These are phyloP conservation scores for Dusona sp. DNA, from an alignment of 2,888 invertebrate species.

Conservation along the genomic window DNA sequence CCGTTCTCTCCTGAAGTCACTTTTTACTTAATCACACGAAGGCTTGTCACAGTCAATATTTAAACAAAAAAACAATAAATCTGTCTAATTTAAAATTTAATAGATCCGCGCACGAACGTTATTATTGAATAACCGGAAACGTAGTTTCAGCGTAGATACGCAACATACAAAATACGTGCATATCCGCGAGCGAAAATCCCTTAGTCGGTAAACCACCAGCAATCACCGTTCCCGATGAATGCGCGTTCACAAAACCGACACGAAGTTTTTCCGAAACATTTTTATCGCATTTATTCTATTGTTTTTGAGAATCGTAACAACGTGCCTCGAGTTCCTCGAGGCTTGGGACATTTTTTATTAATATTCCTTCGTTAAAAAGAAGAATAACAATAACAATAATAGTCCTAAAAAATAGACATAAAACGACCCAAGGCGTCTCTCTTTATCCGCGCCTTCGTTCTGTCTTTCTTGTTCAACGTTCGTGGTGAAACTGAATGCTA, in stretches of 20 bases:
- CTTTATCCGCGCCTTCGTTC: not conserved
- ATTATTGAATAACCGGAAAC: not conserved
- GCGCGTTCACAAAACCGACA: slow-evolving; percentile 8
- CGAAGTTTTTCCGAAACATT: slow-evolving; percentile 7
- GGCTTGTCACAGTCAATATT: not conserved
- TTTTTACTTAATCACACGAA: not conserved
- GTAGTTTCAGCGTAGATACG: not conserved
- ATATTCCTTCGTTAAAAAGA: not conserved
- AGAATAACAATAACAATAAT: not conserved
- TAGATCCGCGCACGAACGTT: not conserved
- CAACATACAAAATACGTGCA: not conserved
- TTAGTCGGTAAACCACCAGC: not conserved
- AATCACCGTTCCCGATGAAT: not conserved
- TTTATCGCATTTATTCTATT: not conserved
- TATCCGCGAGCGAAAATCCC: not conserved
- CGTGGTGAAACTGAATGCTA: slow-evolving; percentile 50
- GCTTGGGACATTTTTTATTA: not conserved
- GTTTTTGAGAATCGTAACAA: not conserved
- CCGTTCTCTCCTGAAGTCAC: not conserved
- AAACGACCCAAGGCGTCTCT: slow-evolving; percentile 11
- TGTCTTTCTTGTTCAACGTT: slow-evolving; percentile 42
- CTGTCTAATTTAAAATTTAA: not conserved
- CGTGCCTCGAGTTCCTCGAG: not conserved
- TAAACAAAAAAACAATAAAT: not conserved
- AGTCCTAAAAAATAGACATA: not conserved